These are phyloP conservation scores for Porites rus DNA, from an alignment of 92 coral and sea anemone genomes.

Conservation along the genomic window DNA sequence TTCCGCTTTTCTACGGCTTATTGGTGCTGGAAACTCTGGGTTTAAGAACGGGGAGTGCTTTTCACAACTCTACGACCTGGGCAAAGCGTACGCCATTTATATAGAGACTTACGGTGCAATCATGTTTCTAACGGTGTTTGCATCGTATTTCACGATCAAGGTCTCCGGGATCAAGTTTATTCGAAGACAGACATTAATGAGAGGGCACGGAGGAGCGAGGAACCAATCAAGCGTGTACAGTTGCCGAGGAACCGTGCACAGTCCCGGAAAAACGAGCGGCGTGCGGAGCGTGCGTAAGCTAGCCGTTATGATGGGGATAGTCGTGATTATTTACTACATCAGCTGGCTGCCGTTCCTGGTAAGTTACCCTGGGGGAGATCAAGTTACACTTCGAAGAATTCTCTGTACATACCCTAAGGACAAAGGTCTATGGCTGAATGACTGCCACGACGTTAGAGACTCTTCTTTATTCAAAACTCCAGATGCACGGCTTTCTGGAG, in stretches of 20 bases:
- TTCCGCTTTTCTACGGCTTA: constrained; percentile 64
- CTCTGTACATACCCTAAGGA: neutral
- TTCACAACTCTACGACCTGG: constrained; percentile 76
- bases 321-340: constrained; percentile 78
- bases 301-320: constrained; percentile 79
- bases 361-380: constrained; percentile 9
- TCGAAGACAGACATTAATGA: constrained; percentile 67
- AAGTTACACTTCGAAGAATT: neutral
- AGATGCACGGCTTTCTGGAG: too few species aligned
- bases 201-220: constrained; percentile 3
- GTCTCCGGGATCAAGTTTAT: constrained; percentile 72
- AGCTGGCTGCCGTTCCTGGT: constrained; percentile 97
- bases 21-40: constrained; percentile 80
- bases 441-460: too few species aligned
- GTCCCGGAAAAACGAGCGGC: constrained; percentile 48
- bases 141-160: constrained; percentile 72
- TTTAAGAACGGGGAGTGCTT: constrained; percentile 57
- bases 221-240: neutral
- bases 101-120: constrained; percentile 73
- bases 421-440: too few species aligned
- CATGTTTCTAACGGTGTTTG: constrained; percentile 55
- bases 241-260: constrained; percentile 8
- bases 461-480: too few species aligned
- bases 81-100: constrained; percentile 63
- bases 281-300: constrained; percentile 66